Percentiles rank a stretch among this genome's conserved stretches.
phyloP scores from a whole-genome alignment of 2,113 vertebrate genomes.

The Scopus umbretta region DNA sequence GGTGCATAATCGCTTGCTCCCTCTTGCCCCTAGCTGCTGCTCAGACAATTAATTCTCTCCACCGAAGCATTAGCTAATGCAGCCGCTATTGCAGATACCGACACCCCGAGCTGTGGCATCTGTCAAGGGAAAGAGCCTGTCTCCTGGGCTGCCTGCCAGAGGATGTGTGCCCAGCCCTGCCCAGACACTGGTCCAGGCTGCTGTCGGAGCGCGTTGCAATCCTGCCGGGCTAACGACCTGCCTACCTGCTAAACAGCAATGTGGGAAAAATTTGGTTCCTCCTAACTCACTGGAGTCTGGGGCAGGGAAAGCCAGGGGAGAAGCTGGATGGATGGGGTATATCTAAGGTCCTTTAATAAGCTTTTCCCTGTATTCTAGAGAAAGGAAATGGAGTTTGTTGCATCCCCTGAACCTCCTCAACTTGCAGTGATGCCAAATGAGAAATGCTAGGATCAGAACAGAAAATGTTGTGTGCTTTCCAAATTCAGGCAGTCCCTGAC shows the following conservation, averaged over 20 bases:
- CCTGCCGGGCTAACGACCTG: not conserved
- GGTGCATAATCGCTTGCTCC: conserved; percentile 46
- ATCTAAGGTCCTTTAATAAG: not conserved
- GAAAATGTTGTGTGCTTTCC: not conserved
- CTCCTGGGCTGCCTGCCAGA: not conserved
- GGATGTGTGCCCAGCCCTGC: not conserved
- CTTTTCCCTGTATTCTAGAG: not conserved
- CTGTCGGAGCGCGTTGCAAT: accelerated
- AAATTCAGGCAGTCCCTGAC: not conserved
- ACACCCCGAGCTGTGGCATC: not conserved
- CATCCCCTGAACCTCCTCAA: not conserved
- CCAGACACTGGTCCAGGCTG: not conserved
- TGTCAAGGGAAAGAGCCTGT: not conserved
- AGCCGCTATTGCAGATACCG: not conserved
- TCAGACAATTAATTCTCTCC: conserved; percentile 56
- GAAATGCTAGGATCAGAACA: not conserved
- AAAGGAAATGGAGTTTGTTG: not conserved
- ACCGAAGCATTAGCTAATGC: conserved; percentile 9
- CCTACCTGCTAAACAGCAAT: not conserved
- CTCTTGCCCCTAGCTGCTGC: conserved; percentile 46
- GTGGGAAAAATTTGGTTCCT: not conserved
- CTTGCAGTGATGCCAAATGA: not conserved
- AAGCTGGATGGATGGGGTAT: not conserved
- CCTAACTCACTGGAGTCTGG: accelerated
- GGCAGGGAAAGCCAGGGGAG: not conserved